Base-by-base conservation (phyloP, 2,797 vertebrate species). In the Falco cherrug region DNA sequence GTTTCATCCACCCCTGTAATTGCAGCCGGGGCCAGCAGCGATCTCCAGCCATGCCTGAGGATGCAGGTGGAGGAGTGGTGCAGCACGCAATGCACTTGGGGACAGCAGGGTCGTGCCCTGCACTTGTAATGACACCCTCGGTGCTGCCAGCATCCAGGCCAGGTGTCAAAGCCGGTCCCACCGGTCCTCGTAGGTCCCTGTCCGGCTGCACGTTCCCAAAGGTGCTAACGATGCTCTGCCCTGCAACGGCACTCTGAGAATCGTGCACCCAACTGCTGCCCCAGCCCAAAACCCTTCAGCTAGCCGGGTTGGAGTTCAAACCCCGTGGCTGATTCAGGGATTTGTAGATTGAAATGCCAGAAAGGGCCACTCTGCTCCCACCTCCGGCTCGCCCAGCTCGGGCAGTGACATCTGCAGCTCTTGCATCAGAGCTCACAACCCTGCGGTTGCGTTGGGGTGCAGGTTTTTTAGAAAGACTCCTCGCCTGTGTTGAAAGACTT, bases 21-120 rank as follows among this genome's bases (percentile, higher is more conserved):
- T 19, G 4, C 75, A n/a, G 64, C 51, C 0, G 1, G 35, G 60
- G 68, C 67, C 3, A 4, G 84, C 1, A 1, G 75, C 0, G 0
- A 43, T n/a, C 51, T 73, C 73, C 63, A 64, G 84, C 81, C 6
- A 0, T 41, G 81, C 71, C 84, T 5, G 5, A 87, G 79, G 81
- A 17, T 10, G 57, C 67, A 24, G 74, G 88, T 1, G 1, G n/a
- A n/a, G 84, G 77, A 50, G n/a, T 4, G 61, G 21, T 1, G 13
- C 3, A 17, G 67, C 10, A 4, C 2, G 28, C 31, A 9, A 64
- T 0, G 3, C 6, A 59, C 67, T 2, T 35, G 61, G 67, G 90
- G 79, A 56, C 59, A n/a, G 74, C 71, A 73, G 74, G 74, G 61
- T 31, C 24, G 0, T 17, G 41, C 41, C 59, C 60, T 31, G 47